Evolutionary conservation across 1,140 invertebrate species (phyloP), one percentile per base, ranked within the genome.

Genomic region (Trachymyrmex cornetzi): DNA sequence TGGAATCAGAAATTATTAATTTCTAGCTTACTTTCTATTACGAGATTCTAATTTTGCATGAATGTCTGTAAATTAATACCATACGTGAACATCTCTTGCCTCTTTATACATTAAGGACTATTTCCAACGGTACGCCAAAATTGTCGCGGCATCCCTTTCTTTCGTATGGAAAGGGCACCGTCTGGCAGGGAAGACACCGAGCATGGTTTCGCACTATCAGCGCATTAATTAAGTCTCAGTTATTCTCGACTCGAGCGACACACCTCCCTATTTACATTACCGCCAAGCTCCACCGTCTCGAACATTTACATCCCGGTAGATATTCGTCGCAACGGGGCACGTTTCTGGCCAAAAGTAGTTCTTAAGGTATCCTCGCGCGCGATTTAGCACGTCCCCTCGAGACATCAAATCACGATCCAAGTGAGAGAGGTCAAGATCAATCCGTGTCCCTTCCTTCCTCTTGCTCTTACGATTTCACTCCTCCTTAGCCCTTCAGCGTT

Each of bases 211-310:
- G 24, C 77, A 38, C 48, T 44, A 38, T 53, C 27, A 64, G 57
- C 44, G 77, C 16, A 27, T 79, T 79, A 79, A 85, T 79, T 63
- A 85, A 85, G 22, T 66, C 82, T 38, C 57, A 53, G 72, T 85
- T 85, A 77, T 64, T 77, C 48, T 24, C 30, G 57, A 19, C n/a
- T 77, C 71, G 77, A 66, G 61, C 77, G 77, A 66, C 44, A 50
- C 77, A 12, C 38, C 38, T 79, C 66, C 59, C 59, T 79, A 64
- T 48, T 27, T 48, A 67, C 38, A 67, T 24, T 63, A 64, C 77
- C 59, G 77, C 48, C 27, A 69, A 38, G 64, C 19, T 57, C 30
- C 67, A 57, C n/a, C 64, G 22, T 69, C 48, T 55, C 48, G 66
- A 38, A 30, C 27, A 38, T 64, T 61, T 44, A 38, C 27, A 69